phyloP scores from a whole-genome alignment of 37 sponge, comb jelly and placozoan genomes.

The Tethya wilhelma region DNA sequence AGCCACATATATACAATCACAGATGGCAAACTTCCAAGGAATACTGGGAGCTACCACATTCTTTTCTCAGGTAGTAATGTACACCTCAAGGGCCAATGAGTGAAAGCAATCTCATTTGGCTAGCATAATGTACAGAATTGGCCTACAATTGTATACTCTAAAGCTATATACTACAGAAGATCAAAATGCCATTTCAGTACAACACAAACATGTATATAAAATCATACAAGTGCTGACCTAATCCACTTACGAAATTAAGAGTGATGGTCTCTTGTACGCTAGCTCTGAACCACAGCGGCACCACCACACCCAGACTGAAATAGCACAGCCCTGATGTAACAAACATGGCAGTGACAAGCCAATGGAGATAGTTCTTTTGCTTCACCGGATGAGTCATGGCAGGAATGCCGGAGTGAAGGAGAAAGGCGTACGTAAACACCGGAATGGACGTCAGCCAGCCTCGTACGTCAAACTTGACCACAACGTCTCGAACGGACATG shows the following conservation, averaged over 20 bases:
- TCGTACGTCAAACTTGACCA: conserved; percentile 54
- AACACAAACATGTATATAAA: no score
- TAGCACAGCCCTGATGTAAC: conserved; percentile 48
- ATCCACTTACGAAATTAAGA: conserved; percentile 89
- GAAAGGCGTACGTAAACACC: conserved; percentile 78
- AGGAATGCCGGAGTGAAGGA: conserved; percentile 81
- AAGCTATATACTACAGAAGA: no score
- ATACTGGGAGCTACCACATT: no score
- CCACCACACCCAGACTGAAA: conserved; percentile 71
- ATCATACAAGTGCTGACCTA: no score
- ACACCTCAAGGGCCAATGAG: no score
- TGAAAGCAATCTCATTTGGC: no score
- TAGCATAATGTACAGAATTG: no score
- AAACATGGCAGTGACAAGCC: conserved; percentile 64
- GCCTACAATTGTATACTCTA: no score
- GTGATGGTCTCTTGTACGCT: conserved; percentile 75
- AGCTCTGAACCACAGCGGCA: conserved; percentile 74
- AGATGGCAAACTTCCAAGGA: no score
- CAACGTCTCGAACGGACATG: background rate
- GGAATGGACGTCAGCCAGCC: conserved; percentile 83
- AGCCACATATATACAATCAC: no score
- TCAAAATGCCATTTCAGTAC: no score
- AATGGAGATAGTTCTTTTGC: conserved; percentile 61
- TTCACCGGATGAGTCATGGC: conserved; percentile 74
- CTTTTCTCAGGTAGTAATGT: no score